A percentile compares a stretch with the other conserved stretches of the same genome.
Conservation (phyloP, 2,797 vertebrate species). For the Natrix natrix region DNA sequence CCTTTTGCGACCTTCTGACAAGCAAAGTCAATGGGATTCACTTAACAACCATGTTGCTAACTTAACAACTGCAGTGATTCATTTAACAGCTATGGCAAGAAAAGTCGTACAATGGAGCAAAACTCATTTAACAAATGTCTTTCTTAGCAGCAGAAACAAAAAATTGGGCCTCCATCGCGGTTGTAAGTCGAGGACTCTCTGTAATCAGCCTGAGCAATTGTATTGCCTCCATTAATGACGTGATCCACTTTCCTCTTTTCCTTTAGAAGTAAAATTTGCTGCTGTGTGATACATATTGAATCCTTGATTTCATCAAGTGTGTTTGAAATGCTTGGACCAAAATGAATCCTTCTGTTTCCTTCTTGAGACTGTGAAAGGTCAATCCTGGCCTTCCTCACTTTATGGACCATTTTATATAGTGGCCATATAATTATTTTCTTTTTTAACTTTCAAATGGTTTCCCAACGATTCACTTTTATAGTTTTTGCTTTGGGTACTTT, state of each 20-base stretch:
- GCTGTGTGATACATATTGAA: not conserved
- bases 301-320: not conserved
- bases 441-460: not conserved
- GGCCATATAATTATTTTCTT: not conserved
- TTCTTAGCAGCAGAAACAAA: not conserved
- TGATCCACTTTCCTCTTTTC: not conserved
- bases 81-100: not conserved
- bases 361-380: not conserved
- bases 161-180: not conserved
- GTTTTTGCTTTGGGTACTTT: not conserved
- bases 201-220: not conserved
- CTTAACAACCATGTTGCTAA: not conserved
- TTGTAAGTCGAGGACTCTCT: not conserved
- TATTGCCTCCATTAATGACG: not conserved
- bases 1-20: not conserved
- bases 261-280: not conserved
- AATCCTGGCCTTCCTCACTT: not conserved
- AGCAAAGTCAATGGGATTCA: not conserved
- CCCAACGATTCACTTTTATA: not conserved
- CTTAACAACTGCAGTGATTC: not conserved
- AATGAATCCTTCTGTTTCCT: not conserved
- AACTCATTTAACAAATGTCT: not conserved
- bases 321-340: not conserved
- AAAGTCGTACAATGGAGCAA: not conserved
- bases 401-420: not conserved